Percentiles rank a stretch among this genome's conserved stretches.
Conservation (phyloP, 2,888 invertebrate species). For the Alsophila aescularia region DNA sequence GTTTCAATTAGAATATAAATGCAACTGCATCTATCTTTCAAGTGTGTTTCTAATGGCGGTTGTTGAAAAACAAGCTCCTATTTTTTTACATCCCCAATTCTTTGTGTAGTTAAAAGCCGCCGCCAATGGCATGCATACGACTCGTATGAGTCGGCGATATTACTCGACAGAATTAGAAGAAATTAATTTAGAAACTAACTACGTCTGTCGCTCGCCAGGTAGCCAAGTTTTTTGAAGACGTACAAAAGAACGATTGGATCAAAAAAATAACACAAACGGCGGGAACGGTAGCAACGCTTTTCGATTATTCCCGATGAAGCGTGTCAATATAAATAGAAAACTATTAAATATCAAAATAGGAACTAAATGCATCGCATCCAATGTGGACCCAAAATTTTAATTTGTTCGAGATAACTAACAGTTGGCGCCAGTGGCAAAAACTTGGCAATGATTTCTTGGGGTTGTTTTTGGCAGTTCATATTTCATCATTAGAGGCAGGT, state of each 20-base stretch:
- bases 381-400: slow-evolving; percentile 54
- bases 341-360: slow-evolving; percentile 64
- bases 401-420: slow-evolving; percentile 46
- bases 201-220: slow-evolving; percentile 62
- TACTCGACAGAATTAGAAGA: slow-evolving; percentile 65
- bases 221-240: slow-evolving; percentile 53
- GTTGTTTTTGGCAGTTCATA: slow-evolving; percentile 24
- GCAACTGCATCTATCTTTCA: slow-evolving; percentile 68
- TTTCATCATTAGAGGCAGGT: slow-evolving; percentile 26
- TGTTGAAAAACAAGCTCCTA: slow-evolving; percentile 68
- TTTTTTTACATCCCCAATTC: slow-evolving; percentile 57
- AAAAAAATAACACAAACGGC: slow-evolving; percentile 51
- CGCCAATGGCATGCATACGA: slow-evolving; percentile 69
- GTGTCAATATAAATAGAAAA: slow-evolving; percentile 75
- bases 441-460: slow-evolving; percentile 9
- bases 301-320: slow-evolving; percentile 68
- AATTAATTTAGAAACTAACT: slow-evolving; percentile 75
- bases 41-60: slow-evolving; percentile 74
- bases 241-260: slow-evolving; percentile 52
- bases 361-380: slow-evolving; percentile 53
- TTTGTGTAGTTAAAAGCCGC: slow-evolving; percentile 63
- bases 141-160: slow-evolving; percentile 75
- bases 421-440: slow-evolving; percentile 67
- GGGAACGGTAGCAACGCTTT: slow-evolving; percentile 77
- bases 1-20: slow-evolving; percentile 39